These are phyloP conservation scores for Xestoiulus laeticollis DNA, from an alignment of 2,888 invertebrate species.

Conservation along the genomic window DNA sequence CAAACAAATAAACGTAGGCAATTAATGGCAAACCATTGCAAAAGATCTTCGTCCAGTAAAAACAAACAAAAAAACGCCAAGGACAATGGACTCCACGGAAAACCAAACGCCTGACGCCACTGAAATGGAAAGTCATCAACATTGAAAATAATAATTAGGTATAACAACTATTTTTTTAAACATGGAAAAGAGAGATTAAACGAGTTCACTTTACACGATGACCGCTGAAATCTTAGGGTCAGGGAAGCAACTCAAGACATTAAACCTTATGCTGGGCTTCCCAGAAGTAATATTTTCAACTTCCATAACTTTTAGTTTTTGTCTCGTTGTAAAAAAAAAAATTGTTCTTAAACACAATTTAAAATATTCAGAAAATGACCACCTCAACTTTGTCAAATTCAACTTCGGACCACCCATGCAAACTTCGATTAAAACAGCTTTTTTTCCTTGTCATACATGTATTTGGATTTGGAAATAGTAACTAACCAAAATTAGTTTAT, in stretches of 20 bases:
- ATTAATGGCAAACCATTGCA: neutral
- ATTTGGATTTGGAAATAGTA: too few species aligned
- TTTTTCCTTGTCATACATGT: too few species aligned
- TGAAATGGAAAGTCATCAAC: slow-evolving; percentile 34
- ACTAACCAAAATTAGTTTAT: too few species aligned
- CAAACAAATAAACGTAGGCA: neutral
- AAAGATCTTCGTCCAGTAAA: neutral
- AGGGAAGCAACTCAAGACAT: neutral
- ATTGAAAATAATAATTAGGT: neutral
- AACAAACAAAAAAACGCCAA: neutral
- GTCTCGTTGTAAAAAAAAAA: too few species aligned
- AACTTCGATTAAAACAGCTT: too few species aligned
- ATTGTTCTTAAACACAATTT: too few species aligned
- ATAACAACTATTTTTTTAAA: neutral
- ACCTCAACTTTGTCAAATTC: too few species aligned
- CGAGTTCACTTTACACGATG: neutral
- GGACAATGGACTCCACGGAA: slow-evolving; percentile 16
- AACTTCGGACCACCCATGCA: too few species aligned
- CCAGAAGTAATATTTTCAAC: too few species aligned
- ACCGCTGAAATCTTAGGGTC: neutral
- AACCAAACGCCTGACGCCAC: neutral
- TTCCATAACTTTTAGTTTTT: too few species aligned
- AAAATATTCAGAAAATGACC: too few species aligned
- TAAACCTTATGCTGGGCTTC: neutral
- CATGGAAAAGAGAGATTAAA: neutral